Conservation (phyloP, 2,113 vertebrate species). For the Scytalopus superciliaris region DNA sequence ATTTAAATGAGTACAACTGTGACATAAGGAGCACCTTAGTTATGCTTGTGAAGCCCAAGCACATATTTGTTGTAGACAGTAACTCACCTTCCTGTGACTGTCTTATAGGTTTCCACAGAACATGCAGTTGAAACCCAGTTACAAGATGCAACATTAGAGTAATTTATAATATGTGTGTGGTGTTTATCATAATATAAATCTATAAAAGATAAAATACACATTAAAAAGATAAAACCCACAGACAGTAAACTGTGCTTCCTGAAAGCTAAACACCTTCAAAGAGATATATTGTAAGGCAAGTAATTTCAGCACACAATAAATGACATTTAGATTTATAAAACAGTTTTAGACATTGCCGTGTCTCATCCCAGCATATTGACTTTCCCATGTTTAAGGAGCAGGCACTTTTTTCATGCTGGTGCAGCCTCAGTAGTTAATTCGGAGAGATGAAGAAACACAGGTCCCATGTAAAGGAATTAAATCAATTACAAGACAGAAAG, state of each 20-base stretch:
- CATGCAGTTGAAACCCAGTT: neutral
- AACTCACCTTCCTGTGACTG: neutral
- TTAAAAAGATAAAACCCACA: neutral
- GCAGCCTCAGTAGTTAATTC: neutral
- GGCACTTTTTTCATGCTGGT: neutral
- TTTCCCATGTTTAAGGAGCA: neutral
- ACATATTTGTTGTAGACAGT: fast-evolving
- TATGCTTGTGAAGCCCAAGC: neutral
- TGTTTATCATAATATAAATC: neutral
- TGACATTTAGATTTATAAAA: neutral
- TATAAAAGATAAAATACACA: neutral
- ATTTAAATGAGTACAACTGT: neutral
- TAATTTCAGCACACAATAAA: neutral
- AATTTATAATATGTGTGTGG: neutral
- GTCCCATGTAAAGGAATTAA: neutral
- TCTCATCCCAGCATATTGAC: neutral
- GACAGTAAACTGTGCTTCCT: neutral
- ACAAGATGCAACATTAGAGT: neutral
- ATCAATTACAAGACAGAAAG: neutral
- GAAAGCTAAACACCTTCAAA: neutral
- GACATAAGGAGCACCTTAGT: neutral
- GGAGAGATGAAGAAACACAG: neutral
- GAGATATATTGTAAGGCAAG: neutral
- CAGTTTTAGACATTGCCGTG: neutral
- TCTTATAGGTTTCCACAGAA: neutral